A percentile compares a stretch with the other conserved stretches of the same genome.
phyloP scores from a whole-genome alignment of 2,113 vertebrate genomes.

The Dicentrarchus labrax region DNA sequence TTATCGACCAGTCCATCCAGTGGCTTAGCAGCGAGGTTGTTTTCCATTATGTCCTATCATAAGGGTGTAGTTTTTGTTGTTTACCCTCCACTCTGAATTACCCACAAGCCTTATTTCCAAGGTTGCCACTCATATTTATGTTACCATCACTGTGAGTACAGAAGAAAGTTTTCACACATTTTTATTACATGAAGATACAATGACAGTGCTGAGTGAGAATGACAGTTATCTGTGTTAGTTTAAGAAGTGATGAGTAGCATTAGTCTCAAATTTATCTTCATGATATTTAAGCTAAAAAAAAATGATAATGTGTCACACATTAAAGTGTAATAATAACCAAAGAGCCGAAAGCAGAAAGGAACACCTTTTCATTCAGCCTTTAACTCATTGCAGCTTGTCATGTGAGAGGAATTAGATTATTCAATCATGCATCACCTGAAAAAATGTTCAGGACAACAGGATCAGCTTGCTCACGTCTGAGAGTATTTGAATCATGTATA shows the following conservation, averaged over 20 bases:
- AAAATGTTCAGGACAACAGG: conserved; percentile 28
- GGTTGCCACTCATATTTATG: no score
- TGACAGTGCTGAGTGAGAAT: not conserved
- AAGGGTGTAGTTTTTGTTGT: no score
- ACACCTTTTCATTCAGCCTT: not conserved
- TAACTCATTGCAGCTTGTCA: conserved; percentile 29
- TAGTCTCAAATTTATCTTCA: not conserved
- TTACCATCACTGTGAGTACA: no score
- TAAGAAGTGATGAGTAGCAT: not conserved
- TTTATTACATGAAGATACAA: no score
- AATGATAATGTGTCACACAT: not conserved
- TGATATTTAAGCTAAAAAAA: no score
- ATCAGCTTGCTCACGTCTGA: conserved; percentile 23
- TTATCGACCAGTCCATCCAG: not conserved
- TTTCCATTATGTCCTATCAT: not conserved
- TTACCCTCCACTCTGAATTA: not conserved
- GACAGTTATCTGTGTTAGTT: not conserved
- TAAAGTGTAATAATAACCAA: not conserved
- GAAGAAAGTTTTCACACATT: no score
- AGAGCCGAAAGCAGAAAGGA: not conserved
- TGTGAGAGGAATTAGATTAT: conserved; percentile 58
- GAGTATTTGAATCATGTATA: conserved; percentile 25
- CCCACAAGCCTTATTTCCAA: not conserved
- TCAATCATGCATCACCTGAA: conserved; percentile 52
- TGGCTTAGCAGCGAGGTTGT: not conserved